A percentile compares a stretch with the other conserved stretches of the same genome.
These are phyloP conservation scores for Cuculus canorus DNA, from an alignment of 2,797 vertebrate species.

Conservation along the genomic window DNA sequence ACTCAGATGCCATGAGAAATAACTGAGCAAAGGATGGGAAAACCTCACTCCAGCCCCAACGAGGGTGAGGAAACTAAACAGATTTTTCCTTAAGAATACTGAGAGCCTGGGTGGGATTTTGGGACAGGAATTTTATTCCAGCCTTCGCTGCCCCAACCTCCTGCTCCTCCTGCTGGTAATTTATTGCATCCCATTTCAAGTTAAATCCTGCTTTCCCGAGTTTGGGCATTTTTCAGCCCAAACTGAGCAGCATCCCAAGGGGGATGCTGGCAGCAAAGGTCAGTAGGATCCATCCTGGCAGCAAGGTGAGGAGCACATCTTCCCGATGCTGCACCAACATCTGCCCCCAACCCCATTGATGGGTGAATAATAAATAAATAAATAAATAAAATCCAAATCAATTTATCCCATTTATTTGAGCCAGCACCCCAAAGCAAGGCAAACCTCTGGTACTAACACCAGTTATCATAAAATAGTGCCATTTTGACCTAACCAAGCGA, in stretches of 20 bases:
- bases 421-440: not conserved
- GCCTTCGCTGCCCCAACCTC: not conserved
- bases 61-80: rapidly evolving
- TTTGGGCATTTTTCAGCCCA: not conserved
- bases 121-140: not conserved
- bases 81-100: not conserved
- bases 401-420: not conserved
- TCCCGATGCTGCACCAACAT: rapidly evolving
- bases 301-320: rapidly evolving
- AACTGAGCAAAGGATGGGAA: not conserved
- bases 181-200: not conserved
- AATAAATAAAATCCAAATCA: not conserved
- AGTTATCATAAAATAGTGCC: not conserved
- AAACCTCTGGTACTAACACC: not conserved
- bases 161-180: conserved; percentile 62
- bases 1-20: not conserved
- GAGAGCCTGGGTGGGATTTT: not conserved
- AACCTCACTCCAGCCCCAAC: rapidly evolving
- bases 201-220: not conserved
- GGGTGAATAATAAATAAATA: not conserved
- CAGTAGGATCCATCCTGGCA: not conserved
- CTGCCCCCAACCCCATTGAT: not conserved
- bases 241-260: not conserved
- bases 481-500: rapidly evolving
- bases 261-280: rapidly evolving